Percentiles rank a stretch among this genome's conserved stretches.
These are phyloP conservation scores for Pantala flavescens DNA, from an alignment of 1,140 invertebrate species.

Conservation along the genomic window DNA sequence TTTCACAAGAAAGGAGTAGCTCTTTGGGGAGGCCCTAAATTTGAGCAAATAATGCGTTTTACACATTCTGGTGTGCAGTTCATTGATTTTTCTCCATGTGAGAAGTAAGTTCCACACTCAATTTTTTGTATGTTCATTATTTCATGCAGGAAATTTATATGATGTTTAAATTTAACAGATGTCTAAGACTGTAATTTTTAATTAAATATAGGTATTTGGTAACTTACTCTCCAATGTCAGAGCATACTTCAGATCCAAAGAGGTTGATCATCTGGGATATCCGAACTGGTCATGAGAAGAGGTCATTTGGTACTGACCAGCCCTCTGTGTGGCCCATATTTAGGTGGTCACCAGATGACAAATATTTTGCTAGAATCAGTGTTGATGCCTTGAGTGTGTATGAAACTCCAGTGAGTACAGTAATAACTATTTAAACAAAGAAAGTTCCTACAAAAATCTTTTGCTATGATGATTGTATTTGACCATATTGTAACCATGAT, in stretches of 20 bases:
- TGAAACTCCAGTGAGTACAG: constrained; percentile 64
- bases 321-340: constrained; percentile 83
- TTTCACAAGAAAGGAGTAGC: constrained; percentile 93
- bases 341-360: constrained; percentile 95
- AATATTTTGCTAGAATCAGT: constrained; percentile 87
- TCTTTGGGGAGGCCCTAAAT: constrained; percentile 92
- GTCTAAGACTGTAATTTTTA: neutral
- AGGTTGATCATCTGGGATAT: constrained; percentile 91
- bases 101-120: constrained; percentile 51
- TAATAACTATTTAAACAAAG: too few relatives aligned
- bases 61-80: constrained; percentile 83
- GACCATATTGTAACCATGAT: neutral
- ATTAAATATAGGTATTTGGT: constrained; percentile 60
- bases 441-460: neutral
- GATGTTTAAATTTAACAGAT: neutral
- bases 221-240: constrained; percentile 71
- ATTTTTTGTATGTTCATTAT: neutral
- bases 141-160: neutral
- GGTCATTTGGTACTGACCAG: constrained; percentile 77
- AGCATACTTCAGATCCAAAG: constrained; percentile 53
- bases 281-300: constrained; percentile 80
- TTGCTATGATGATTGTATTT: neutral
- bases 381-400: constrained; percentile 82
- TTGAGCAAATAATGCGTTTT: constrained; percentile 85
- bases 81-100: constrained; percentile 95